Conservation (phyloP, 1,140 invertebrate species). For the Megathymus violae region DNA sequence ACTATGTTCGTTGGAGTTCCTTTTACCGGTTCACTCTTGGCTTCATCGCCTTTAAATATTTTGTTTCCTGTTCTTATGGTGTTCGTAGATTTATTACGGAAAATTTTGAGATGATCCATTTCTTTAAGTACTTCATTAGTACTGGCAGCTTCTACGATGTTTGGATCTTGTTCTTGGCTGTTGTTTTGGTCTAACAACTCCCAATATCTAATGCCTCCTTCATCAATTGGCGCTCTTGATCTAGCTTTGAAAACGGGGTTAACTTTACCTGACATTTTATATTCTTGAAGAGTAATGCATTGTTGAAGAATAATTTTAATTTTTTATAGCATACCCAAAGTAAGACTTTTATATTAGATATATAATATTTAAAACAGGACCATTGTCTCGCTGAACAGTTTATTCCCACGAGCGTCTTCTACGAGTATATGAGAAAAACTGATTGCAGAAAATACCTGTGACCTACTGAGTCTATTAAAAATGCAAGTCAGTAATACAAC, state of each 20-base stretch:
- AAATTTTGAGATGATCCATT: conserved; percentile 33
- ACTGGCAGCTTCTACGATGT: conserved; percentile 21
- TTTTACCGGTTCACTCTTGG: conserved; percentile 26
- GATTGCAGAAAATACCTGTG: conserved; percentile 14
- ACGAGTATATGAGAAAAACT: conserved; percentile 6
- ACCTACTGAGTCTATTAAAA: conserved; percentile 32
- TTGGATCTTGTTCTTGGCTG: not conserved
- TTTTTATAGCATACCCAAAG: too few relatives aligned
- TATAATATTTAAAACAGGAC: too few relatives aligned
- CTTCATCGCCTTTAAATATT: conserved; percentile 39
- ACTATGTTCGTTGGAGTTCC: conserved; percentile 50
- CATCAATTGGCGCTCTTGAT: conserved; percentile 65
- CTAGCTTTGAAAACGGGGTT: conserved; percentile 52
- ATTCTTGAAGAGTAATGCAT: too few relatives aligned
- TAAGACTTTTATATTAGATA: too few relatives aligned
- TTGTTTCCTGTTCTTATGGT: conserved; percentile 34
- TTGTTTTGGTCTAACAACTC: conserved; percentile 46
- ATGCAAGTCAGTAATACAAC: conserved; percentile 37
- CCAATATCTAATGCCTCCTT: conserved; percentile 58
- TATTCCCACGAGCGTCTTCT: not conserved
- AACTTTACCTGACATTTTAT: conserved; percentile 47
- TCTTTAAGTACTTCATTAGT: conserved; percentile 37
- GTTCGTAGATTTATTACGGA: conserved; percentile 27
- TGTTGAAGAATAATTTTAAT: too few relatives aligned
- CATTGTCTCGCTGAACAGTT: not conserved